Conservation (phyloP, 2,113 vertebrate species). For the Heloderma charlesbogerti region DNA sequence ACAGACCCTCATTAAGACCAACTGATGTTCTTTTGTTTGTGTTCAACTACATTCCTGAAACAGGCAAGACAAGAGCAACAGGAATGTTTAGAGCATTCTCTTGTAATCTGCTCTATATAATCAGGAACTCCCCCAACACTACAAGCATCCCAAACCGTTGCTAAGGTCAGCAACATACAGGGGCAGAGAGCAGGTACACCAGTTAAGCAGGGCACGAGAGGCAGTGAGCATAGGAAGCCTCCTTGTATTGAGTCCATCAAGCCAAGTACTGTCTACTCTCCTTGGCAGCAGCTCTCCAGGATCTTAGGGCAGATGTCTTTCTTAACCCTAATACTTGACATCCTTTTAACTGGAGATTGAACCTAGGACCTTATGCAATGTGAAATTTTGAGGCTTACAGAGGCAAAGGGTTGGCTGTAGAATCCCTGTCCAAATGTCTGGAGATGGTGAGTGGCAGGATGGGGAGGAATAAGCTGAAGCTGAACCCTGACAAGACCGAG, state of each 20-base stretch:
- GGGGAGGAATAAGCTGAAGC: too few species aligned
- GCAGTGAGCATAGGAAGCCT: not conserved
- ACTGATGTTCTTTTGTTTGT: slow-evolving; percentile 60
- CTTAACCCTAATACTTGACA: not conserved
- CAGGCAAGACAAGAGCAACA: slow-evolving; percentile 14
- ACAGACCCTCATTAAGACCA: slow-evolving; percentile 57
- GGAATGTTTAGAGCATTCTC: slow-evolving; percentile 35
- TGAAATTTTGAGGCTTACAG: too few species aligned
- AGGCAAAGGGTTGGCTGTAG: too few species aligned
- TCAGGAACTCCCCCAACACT: not conserved
- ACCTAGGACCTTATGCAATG: too few species aligned
- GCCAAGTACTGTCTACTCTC: not conserved
- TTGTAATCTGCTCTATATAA: not conserved
- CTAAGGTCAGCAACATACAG: not conserved
- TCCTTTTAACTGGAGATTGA: not conserved
- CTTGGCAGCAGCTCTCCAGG: not conserved
- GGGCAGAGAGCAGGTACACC: not conserved
- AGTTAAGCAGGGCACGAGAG: not conserved
- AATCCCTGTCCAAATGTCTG: too few species aligned
- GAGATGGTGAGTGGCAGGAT: too few species aligned
- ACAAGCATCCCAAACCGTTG: not conserved
- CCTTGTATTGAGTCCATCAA: not conserved
- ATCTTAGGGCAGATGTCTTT: not conserved
- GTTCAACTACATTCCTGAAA: slow-evolving; percentile 55
- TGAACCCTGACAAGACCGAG: too few species aligned